Base-by-base conservation (phyloP, 37 sponge, comb jelly and placozoan species). In the Haliclona indistincta region DNA sequence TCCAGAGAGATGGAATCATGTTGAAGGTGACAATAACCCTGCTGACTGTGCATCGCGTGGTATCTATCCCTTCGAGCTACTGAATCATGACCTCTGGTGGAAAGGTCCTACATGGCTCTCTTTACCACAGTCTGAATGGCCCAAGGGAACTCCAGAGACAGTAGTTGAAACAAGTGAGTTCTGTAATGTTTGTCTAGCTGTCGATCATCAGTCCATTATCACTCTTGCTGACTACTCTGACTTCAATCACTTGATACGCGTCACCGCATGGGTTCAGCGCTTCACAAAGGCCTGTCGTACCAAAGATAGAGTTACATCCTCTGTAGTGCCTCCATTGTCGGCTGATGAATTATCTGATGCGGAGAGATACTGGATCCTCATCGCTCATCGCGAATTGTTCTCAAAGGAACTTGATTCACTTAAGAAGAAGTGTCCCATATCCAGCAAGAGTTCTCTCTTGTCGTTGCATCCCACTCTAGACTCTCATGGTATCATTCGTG, bases 261-360 rank as follows among this genome's bases (percentile, higher is more conserved):
- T 83, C 43, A 83, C 84, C 25, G 76, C 80, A 17, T 79, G 76
- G 84, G 22, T 68, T 17, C 32, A 61, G 7, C 52, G 84, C 19
- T 83, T 83, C 53, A 41, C 56, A 0, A 20, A 17, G 4, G 75
- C 74, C 64, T 83, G 76, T 62, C 81, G 51, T 29, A 32, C 7
- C 20, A 13, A 28, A 20, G 10, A 41, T 28, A 23, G 5, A 10
- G 38, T 38, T 8, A 10, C 51, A 7, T 22, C 51, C 10, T n/a
- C n/a, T 30, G 10, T 32, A 29, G 19, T 60, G 22, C 62, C 25
- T 8, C 40, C 10, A 38, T 52, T 68, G 3, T 54, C 56, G 4
- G 58, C 25, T 54, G n/a, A 54, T 15, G 73, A 72, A 33, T 23
- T 72, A 3, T 6, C 3, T 19, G 6, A 35, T 8, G 73, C 56